Conservation (phyloP, 2,888 invertebrate genomes). For the Muscina levida region DNA sequence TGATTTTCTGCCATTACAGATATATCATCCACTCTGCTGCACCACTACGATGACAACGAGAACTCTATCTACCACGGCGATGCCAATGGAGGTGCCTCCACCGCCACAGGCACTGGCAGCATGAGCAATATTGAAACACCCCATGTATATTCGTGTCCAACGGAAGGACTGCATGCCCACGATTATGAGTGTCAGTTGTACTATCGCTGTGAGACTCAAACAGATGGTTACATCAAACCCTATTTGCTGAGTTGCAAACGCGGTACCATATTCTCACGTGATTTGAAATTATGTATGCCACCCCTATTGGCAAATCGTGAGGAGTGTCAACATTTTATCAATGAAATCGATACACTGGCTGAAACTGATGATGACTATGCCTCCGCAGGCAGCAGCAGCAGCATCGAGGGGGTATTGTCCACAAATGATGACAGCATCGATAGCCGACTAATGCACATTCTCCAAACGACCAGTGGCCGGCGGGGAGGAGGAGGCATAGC, state of each 20-base stretch:
- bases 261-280: slow-evolving; percentile 88
- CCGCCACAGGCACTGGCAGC: slow-evolving; percentile 23
- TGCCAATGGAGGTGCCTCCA: slow-evolving; percentile 28
- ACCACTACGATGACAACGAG: slow-evolving; percentile 57
- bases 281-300: slow-evolving; percentile 85
- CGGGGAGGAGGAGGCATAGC: slow-evolving; percentile 60
- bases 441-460: slow-evolving; percentile 56
- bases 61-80: slow-evolving; percentile 61
- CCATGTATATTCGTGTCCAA: slow-evolving; percentile 81
- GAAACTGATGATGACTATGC: slow-evolving; percentile 66
- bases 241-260: slow-evolving; percentile 87
- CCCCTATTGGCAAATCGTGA: slow-evolving; percentile 85
- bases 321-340: slow-evolving; percentile 83
- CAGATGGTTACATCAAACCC: slow-evolving; percentile 80
- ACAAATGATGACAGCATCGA: slow-evolving; percentile 70
- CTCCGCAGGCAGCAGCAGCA: slow-evolving; percentile 61
- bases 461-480: slow-evolving; percentile 47
- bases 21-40: slow-evolving; percentile 66
- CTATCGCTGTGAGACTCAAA: slow-evolving; percentile 87
- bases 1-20: slow-evolving; percentile 69
- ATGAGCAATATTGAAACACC: slow-evolving; percentile 59
- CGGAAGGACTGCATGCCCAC: slow-evolving; percentile 87
- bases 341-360: slow-evolving; percentile 74
- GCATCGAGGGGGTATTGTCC: slow-evolving; percentile 51
- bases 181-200: slow-evolving; percentile 87